Base-by-base conservation (phyloP, 2,797 vertebrate genomes). In the Aulostomus chinensis region DNA sequence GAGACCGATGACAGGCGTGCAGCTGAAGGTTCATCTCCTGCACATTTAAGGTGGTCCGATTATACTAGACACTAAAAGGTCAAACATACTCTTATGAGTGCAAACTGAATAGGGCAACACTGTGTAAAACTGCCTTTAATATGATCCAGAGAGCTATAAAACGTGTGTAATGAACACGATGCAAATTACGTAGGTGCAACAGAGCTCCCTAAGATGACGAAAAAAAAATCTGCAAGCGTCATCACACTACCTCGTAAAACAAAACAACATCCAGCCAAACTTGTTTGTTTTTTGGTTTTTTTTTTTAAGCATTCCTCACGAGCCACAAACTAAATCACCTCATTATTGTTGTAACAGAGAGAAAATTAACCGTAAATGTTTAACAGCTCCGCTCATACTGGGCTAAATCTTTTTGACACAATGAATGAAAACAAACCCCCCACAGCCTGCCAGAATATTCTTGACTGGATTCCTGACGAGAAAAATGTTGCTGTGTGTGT, bases 281-380 rank as follows among this genome's bases (percentile, higher is more conserved):
- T 46, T n/a, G n/a, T n/a, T n/a, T n/a, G n/a, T n/a, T n/a, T n/a
- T n/a, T n/a, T n/a, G n/a, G n/a, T n/a, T n/a, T n/a, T n/a, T n/a
- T n/a, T n/a, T n/a, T n/a, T n/a, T 26, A 33, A 35, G 46, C 45
- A 40, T 70, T 71, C 40, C 33, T 57, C n/a, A 2, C 41, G 33
- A 31, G 28, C 71, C 34, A 2, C 61, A 45, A 20, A 28, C 58
- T 36, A 52, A 59, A 68, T 55, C 47, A 68, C 68, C 54, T 42
- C 47, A 63, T 69, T 18, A 4, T 4, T 33, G 42, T 53, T 39
- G 67, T 31, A 62, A 47, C 26, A 39, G 56, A 57, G 52, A 66
- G 72, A 64, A 76, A 68, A 76, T 66, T 55, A 68, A 50, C 65
- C 54, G 40, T 56, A 68, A 73, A 68, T 35, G 46, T 34, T 45